Base-by-base conservation (phyloP, 2,113 vertebrate genomes). In the Heteronetta atricapilla region DNA sequence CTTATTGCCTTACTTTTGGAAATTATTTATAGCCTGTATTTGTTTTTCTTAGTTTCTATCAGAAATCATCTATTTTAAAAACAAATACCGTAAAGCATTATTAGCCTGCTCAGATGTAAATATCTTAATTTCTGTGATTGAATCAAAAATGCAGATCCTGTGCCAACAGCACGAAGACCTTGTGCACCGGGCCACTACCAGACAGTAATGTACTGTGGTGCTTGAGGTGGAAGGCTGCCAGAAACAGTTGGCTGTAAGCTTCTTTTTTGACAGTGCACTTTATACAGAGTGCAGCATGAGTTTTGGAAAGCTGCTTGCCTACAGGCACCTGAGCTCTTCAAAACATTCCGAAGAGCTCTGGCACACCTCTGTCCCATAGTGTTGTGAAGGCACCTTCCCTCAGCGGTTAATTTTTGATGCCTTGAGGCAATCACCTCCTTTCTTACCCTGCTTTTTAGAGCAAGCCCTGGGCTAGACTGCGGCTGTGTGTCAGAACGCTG, bases 191-290 rank as follows among this genome's bases (percentile, higher is more conserved):
- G 10, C 17, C 18, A 0, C 36, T 20, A 46, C 1, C 52, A 5
- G 70, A 1, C 11, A 0, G 1, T 0, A 9, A 1, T 0, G 13
- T 1, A 4, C 23, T 5, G 0, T 0, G 7, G 3, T 8, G 1
- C 40, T 48, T 1, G 29, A 1, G 6, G 0, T 1, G 13, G 75
- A 22, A 5, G 28, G 42, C 38, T 38, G 56, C 56, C 40, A n/a
- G 42, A 13, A 63, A 12, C 6, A 0, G 2, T 13, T 36, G 73
- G 12, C 48, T 21, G 48, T 13, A 23, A 4, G 63, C 15, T 3
- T 21, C 15, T 38, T 3, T 17, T 22, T 7, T 10, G 28, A 11
- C 46, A 3, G 40, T 2, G 0, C 11, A 3, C 9, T 4, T 15
- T 4, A 46, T 16, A 2, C 1, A 2, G 1, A 1, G 22, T 3